phyloP scores from a whole-genome alignment of 2,113 vertebrate species.

The Procavia capensis region DNA sequence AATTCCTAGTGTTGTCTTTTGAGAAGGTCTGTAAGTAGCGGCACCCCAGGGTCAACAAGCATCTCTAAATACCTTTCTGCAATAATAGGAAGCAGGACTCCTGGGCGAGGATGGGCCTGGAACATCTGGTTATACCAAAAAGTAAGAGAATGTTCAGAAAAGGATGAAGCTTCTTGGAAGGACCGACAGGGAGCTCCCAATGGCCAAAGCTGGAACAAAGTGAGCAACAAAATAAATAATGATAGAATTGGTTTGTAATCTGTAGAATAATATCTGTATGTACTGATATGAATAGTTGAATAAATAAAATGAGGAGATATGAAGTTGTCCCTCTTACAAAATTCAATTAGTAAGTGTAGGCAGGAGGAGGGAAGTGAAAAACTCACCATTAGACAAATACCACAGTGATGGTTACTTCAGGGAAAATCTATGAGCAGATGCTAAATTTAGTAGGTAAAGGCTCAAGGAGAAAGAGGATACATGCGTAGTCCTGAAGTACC shows the following conservation, averaged over 20 bases:
- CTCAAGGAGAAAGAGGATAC: conserved; percentile 56
- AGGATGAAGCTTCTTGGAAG: not conserved
- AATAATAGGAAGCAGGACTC: not conserved
- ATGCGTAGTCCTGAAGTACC: not conserved
- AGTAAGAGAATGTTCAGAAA: not conserved
- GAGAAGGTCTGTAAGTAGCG: not conserved
- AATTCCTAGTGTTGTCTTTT: too few species aligned
- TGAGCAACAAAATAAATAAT: not conserved
- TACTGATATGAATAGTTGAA: fast-evolving
- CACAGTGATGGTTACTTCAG: not conserved
- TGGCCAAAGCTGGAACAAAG: not conserved
- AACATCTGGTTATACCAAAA: not conserved
- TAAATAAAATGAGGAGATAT: too few species aligned
- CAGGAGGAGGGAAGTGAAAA: not conserved
- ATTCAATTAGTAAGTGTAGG: not conserved
- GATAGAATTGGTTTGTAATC: fast-evolving
- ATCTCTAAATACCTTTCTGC: fast-evolving
- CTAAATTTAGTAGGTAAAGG: not conserved
- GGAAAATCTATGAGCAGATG: fast-evolving
- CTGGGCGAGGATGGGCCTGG: not conserved
- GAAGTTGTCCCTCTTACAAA: not conserved
- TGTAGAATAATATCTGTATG: fast-evolving
- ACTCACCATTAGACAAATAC: fast-evolving
- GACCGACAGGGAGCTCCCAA: fast-evolving
- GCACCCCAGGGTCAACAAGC: not conserved